phyloP scores from a whole-genome alignment of 2,113 vertebrate genomes.

The Atlantisia rogersi region DNA sequence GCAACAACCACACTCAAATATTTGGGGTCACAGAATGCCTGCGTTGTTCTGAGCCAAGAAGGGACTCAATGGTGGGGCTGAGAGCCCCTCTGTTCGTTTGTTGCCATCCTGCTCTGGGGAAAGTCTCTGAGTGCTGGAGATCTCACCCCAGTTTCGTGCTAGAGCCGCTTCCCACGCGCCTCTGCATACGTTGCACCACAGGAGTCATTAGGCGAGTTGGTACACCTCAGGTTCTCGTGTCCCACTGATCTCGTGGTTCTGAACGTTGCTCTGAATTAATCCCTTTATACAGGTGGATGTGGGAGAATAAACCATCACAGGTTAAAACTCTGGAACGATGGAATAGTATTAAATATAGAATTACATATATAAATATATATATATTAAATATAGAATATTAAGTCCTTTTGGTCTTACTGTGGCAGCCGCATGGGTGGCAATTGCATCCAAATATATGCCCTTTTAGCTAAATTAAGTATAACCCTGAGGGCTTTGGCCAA shows the following conservation, averaged over 20 bases:
- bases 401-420: background rate
- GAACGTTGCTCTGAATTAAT: background rate
- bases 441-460: background rate
- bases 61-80: background rate
- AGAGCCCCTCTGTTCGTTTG: accelerated
- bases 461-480: background rate
- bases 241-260: background rate
- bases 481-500: background rate
- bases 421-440: background rate
- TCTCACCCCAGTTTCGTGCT: background rate
- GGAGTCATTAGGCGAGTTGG: background rate
- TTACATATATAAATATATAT: no score
- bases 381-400: background rate
- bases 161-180: background rate
- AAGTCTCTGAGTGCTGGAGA: background rate
- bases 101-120: background rate
- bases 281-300: background rate
- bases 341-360: background rate
- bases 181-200: accelerated
- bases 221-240: accelerated
- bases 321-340: background rate
- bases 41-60: background rate
- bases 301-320: background rate
- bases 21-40: background rate
- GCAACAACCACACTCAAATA: background rate